Evolutionary conservation across 2,113 vertebrate species (phyloP), one percentile per base, ranked within the genome.

Genomic region (Sylvia atricapilla): DNA sequence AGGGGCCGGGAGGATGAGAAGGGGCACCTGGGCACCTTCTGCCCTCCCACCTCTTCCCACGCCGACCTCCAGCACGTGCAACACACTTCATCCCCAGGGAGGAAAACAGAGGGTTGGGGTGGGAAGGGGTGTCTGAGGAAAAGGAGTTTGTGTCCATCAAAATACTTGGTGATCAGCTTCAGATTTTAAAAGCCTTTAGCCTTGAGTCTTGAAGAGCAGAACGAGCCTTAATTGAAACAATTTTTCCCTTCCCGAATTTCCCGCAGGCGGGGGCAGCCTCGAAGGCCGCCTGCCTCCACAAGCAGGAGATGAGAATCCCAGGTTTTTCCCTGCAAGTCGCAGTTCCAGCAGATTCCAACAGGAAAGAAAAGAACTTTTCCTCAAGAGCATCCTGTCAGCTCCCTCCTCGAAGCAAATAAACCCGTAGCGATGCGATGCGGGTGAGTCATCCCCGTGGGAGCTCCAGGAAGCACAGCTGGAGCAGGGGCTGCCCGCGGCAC

Each of bases 61-160:
- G 0, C 10, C 0, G 0, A 3, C 8, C 18, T 31, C 58, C 43
- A 22, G 11, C 10, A 0, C 0, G 0, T 1, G 1, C 62, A 1
- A 1, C 7, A 31, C 5, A 7, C 37, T 74, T 62, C 56, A 16
- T 9, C 8, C 2, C 23, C 12, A 4, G 50, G 19, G 18, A 56
- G 22, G 17, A 44, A 72, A 49, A 58, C 1, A 46, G 46, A 46
- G 46, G 2, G 39, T 25, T 64, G 27, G 90, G 24, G 10, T 72
- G 74, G 20, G 52, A 93, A 55, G 41, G 9, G 11, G 7, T 9
- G 3, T 11, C 31, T n/a, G 43, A 25, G 35, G 24, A 43, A 55
- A 63, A 82, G 16, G 62, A 35, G 24, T 18, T 3, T 79, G 85
- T 11, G 33, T 59, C 44, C 24, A 6, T 69, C 63, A 35, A 64